A percentile compares a stretch with the other conserved stretches of the same genome.
These are phyloP conservation scores for Choloepus hoffmanni DNA, from an alignment of 2,113 vertebrate genomes.

Conservation along the genomic window DNA sequence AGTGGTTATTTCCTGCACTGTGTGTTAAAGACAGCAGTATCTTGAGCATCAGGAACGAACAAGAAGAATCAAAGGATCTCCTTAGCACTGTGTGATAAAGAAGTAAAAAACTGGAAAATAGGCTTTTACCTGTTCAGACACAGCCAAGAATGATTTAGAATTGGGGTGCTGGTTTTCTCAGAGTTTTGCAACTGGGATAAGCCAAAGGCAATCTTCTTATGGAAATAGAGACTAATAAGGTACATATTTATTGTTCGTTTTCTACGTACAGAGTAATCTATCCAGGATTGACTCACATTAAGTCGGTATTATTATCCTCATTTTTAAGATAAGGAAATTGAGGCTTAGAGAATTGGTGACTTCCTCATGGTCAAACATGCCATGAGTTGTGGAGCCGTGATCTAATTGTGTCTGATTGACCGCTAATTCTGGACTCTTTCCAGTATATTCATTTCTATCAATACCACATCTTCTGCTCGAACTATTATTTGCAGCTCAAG, in stretches of 20 bases:
- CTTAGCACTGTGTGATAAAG: neutral
- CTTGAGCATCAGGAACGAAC: neutral
- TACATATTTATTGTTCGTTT: neutral
- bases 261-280: neutral
- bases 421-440: no score
- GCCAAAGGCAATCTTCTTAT: neutral
- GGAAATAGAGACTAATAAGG: no score
- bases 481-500: neutral
- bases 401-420: rapidly evolving
- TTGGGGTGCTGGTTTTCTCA: neutral
- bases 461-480: neutral
- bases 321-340: neutral
- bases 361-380: rapidly evolving
- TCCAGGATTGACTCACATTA: neutral
- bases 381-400: rapidly evolving
- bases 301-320: neutral
- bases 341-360: neutral
- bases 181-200: neutral
- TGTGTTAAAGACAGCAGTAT: neutral
- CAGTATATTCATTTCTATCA: neutral
- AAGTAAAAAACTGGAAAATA: neutral
- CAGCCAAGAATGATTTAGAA: neutral
- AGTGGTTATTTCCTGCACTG: neutral
- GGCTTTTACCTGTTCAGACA: neutral
- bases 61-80: neutral